phyloP scores from a whole-genome alignment of 2,888 invertebrate species.

The Mesoligia furuncula region DNA sequence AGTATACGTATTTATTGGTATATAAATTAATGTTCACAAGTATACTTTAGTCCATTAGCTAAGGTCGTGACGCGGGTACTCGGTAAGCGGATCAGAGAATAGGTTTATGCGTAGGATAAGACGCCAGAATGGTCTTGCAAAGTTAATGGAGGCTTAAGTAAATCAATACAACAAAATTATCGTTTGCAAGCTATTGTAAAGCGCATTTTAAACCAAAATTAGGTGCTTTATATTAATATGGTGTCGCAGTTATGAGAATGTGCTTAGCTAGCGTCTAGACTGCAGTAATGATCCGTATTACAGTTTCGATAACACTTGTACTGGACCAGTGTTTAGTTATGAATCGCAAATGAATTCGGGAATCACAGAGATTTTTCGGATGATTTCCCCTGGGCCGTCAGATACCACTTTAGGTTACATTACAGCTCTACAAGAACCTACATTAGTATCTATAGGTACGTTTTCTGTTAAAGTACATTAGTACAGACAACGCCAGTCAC shows the following conservation, averaged over 20 bases:
- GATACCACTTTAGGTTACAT: constrained; percentile 66
- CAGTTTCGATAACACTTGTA: constrained; percentile 40
- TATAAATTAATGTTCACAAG: constrained; percentile 64
- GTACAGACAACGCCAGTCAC: constrained; percentile 18
- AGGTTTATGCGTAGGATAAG: constrained; percentile 79
- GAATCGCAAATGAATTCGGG: constrained; percentile 52
- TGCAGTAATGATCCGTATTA: constrained; percentile 35
- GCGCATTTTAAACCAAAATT: constrained; percentile 46
- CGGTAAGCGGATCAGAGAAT: constrained; percentile 80
- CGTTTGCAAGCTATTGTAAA: constrained; percentile 14
- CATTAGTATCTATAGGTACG: background rate
- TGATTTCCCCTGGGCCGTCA: constrained; percentile 80
- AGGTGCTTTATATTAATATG: constrained; percentile 16
- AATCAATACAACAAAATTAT: constrained; percentile 61
- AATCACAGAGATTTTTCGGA: constrained; percentile 71
- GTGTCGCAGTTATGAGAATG: constrained; percentile 43
- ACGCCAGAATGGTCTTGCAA: constrained; percentile 74
- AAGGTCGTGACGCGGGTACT: constrained; percentile 74
- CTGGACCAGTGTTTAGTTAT: constrained; percentile 31
- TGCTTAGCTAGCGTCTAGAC: constrained; percentile 65
- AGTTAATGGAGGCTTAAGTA: constrained; percentile 72
- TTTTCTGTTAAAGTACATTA: constrained; percentile 32
- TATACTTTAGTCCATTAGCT: constrained; percentile 79
- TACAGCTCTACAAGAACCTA: constrained; percentile 25
- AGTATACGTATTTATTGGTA: constrained; percentile 49